These are phyloP conservation scores for Ditula angustiorana DNA, from an alignment of 2,888 invertebrate species.

Conservation along the genomic window DNA sequence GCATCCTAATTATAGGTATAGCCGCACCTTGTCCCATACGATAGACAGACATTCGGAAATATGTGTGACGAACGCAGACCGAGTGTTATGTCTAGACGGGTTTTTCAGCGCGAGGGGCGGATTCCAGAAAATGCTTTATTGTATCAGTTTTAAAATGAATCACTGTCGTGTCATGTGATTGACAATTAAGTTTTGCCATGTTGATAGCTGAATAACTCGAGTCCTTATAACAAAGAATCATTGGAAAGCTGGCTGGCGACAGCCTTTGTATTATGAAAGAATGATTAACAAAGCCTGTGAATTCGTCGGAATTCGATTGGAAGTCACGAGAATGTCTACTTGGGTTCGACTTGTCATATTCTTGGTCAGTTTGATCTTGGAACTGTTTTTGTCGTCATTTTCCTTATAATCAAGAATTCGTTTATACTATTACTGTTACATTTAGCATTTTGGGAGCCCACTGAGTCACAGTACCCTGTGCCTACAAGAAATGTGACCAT, in stretches of 20 bases:
- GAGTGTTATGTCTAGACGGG: conserved; percentile 21
- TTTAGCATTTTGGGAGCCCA: background rate
- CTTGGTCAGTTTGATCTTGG: background rate
- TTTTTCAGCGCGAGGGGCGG: conserved; percentile 37
- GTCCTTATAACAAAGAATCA: conserved; percentile 30
- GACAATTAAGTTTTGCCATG: conserved; percentile 51
- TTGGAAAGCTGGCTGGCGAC: background rate
- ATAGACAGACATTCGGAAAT: conserved; percentile 53
- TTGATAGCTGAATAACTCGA: conserved; percentile 59
- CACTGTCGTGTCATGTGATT: conserved; percentile 69
- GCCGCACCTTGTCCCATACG: conserved; percentile 73
- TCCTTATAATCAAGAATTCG: background rate
- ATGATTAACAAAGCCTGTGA: background rate
- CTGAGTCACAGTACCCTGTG: background rate
- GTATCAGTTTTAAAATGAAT: conserved; percentile 49
- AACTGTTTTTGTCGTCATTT: background rate
- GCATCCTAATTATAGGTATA: conserved; percentile 81
- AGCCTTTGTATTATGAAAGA: background rate
- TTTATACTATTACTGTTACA: background rate
- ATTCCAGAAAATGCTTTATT: conserved; percentile 47
- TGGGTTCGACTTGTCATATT: background rate
- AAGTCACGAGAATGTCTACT: background rate
- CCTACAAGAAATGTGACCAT: conserved; percentile 17
- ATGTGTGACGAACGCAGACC: conserved; percentile 49
- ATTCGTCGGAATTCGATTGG: background rate